phyloP scores from a whole-genome alignment of 2,797 vertebrate species.

The Glossophaga mutica region DNA sequence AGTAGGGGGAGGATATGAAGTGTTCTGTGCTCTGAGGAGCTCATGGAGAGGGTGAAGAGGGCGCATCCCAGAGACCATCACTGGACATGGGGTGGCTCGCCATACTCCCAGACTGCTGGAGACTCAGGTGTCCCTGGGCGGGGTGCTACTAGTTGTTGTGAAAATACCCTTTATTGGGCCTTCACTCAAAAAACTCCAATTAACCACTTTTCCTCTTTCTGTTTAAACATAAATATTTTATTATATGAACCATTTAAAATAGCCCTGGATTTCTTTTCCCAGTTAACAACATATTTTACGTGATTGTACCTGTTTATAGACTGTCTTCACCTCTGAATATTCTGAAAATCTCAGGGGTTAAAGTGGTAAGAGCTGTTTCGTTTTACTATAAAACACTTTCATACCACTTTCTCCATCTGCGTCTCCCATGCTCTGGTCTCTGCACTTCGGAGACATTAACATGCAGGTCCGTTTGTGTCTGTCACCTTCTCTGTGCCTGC shows the following conservation, averaged over 20 bases:
- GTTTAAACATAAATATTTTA: not conserved
- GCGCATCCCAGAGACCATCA: not conserved
- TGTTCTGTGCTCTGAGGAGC: not conserved
- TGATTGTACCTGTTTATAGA: not conserved
- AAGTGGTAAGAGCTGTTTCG: not conserved
- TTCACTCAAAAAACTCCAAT: not conserved
- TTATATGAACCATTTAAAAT: not conserved
- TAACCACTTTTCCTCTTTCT: not conserved
- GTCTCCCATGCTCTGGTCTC: constrained; percentile 19
- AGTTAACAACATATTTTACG: not conserved
- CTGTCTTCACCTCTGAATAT: not conserved
- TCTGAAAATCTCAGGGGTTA: not conserved
- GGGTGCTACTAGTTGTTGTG: not conserved
- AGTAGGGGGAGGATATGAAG: not conserved
- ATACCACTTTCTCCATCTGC: not conserved
- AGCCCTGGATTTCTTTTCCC: not conserved
- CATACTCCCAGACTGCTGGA: not conserved
- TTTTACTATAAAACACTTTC: not conserved
- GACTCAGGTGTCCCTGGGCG: not conserved
- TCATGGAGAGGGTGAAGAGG: not conserved
- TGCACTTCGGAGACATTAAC: constrained; percentile 4
- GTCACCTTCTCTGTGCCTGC: not conserved
- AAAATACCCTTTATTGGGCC: not conserved
- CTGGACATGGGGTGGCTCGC: not conserved
- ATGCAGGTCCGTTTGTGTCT: constrained; percentile 11